Base-by-base conservation (phyloP, 2,888 invertebrate species). In the Oligia latruncula region DNA sequence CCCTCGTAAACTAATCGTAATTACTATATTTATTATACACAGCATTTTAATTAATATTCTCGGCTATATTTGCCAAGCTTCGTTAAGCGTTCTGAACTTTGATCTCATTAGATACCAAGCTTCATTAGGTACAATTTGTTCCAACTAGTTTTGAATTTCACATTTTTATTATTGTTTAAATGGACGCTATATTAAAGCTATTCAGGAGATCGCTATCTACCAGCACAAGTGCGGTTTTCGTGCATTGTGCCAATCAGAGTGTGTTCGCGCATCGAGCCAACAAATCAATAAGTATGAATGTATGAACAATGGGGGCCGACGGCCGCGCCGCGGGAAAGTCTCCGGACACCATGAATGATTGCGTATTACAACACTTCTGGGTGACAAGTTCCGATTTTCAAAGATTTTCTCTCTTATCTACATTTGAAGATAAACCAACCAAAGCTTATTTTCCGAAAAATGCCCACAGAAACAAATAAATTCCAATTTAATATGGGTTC, bases 211-310 rank as follows among this genome's bases (percentile, higher is more conserved):
- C 11, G 15, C 62, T 49, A 55, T 55, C 29, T 35, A 58, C 4
- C 8, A 55, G 4, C 40, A 58, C 40, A n/a, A 4, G 52, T 60
- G 75, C 40, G 40, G 46, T 76, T 75, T 71, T 65, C 78, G 65
- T 75, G 83, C 74, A 78, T 71, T 65, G 60, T 62, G 29, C 68
- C 64, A 70, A 78, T 86, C 71, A 70, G 23, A 62, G 65, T 74
- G 65, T 65, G 78, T 85, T 81, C 86, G 79, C 87, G 88, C 68
- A 43, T 40, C 15, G 75, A 71, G 77, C 43, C 73, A 64, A 86
- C 86, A 82, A 85, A 86, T 87, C 86, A 87, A 74, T 67, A 65
- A 68, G 43, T 64, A 62, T 66, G 67, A 71, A 85, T 82, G 43
- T 64, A 62, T 66, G 67, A 71, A 85, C 85, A 86, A 86, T 86